phyloP scores from a whole-genome alignment of 2,113 vertebrate genomes.

The Peromyscus californicus region DNA sequence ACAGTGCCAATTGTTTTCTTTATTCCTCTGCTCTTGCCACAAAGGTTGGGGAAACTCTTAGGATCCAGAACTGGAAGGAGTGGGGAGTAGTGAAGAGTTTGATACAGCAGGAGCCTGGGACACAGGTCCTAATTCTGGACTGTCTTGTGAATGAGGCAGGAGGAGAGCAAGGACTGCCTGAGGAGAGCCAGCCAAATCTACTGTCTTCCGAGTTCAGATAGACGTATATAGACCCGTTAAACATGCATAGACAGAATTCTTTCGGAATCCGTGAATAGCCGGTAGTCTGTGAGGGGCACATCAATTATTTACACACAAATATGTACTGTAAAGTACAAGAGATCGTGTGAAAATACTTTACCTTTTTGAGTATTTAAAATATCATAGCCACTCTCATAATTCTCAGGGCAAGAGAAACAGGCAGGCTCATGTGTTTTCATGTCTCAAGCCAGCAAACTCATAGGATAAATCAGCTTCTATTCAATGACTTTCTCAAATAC shows the following conservation, averaged over 20 bases:
- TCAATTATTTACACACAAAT: background rate
- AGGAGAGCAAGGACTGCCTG: background rate
- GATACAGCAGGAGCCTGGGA: background rate
- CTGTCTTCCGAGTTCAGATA: background rate
- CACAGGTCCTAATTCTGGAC: background rate
- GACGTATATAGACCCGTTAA: background rate
- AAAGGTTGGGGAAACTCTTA: background rate
- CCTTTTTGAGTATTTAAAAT: background rate
- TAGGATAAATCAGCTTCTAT: background rate
- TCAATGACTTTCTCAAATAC: background rate
- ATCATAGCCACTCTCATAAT: background rate
- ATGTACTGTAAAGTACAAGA: background rate
- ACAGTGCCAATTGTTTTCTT: background rate
- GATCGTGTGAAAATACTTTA: background rate
- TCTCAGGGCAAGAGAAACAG: background rate
- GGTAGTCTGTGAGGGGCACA: background rate
- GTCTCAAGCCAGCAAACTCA: background rate
- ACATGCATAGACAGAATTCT: background rate
- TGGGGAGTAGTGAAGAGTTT: background rate
- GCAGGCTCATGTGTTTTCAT: background rate
- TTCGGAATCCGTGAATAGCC: background rate
- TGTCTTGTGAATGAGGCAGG: background rate
- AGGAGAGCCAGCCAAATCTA: background rate
- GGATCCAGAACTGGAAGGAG: background rate
- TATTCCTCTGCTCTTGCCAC: background rate